phyloP scores from a whole-genome alignment of 2,113 vertebrate species.

The Pardalotus punctatus region DNA sequence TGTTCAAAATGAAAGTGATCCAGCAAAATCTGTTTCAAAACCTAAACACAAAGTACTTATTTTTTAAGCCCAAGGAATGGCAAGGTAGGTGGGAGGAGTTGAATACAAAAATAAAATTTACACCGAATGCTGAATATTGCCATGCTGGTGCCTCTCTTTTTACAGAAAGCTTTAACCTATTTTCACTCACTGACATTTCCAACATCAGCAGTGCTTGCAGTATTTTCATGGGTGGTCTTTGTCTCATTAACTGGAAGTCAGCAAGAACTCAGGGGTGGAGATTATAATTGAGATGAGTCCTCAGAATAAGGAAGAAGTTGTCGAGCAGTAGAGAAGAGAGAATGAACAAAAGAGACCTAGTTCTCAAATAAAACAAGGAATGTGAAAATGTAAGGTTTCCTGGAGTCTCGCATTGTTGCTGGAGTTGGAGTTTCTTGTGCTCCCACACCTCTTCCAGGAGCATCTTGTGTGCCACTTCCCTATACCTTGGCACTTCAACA shows the following conservation, averaged over 20 bases:
- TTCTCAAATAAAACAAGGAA: neutral
- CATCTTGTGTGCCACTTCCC: neutral
- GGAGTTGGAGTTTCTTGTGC: neutral
- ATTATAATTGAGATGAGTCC: neutral
- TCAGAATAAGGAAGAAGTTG: neutral
- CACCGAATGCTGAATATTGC: neutral
- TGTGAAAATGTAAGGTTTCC: neutral
- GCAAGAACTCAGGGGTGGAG: neutral
- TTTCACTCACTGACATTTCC: neutral
- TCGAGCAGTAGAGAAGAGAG: neutral
- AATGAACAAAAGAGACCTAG: neutral
- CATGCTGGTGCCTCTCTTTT: neutral
- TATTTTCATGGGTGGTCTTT: conserved; percentile 10
- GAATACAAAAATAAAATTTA: neutral
- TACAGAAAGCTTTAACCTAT: neutral
- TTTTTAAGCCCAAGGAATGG: neutral
- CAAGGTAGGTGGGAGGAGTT: neutral
- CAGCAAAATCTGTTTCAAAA: neutral
- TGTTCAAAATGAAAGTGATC: neutral
- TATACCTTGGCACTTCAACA: neutral
- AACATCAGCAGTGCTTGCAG: neutral
- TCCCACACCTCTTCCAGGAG: neutral
- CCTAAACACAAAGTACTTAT: neutral
- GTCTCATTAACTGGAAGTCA: conserved; percentile 1
- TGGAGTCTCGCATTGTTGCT: neutral